Evolutionary conservation across 2,113 vertebrate genomes (phyloP).

Genomic region (Apus apus): DNA sequence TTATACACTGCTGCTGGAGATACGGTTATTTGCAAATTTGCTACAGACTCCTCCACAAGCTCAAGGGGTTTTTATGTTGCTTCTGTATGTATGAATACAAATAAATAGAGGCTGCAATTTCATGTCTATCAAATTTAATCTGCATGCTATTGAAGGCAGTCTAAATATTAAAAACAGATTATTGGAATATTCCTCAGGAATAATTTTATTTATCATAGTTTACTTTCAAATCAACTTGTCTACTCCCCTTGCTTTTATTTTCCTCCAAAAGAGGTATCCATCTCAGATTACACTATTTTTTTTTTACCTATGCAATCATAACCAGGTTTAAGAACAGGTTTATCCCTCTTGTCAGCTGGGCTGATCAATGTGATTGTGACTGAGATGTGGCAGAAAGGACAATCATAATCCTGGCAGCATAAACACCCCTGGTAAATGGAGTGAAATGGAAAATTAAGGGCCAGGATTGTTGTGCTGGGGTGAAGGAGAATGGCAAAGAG

Average conservation of each 20-base stretch:
- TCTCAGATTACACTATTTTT: neutral
- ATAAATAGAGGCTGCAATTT: conserved; percentile 39
- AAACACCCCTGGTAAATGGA: neutral
- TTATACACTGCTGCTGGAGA: conserved; percentile 15
- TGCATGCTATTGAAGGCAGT: neutral
- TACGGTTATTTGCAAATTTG: conserved; percentile 31
- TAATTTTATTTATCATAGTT: neutral
- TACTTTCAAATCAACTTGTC: neutral
- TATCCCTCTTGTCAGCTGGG: neutral
- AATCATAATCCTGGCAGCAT: neutral
- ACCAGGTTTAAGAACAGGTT: neutral
- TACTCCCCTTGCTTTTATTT: neutral
- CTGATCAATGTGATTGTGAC: neutral
- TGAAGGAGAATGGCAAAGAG: neutral
- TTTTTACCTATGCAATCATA: neutral
- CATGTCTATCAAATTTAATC: conserved; percentile 8
- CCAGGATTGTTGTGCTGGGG: rapidly evolving
- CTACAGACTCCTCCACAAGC: conserved; percentile 24
- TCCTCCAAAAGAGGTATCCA: neutral
- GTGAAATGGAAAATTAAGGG: neutral
- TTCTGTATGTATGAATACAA: neutral
- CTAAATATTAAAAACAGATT: conserved; percentile 21
- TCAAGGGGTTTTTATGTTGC: neutral
- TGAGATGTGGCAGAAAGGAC: neutral
- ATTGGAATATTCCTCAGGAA: neutral